phyloP scores from a whole-genome alignment of 2,888 invertebrate genomes.

The Standfussiana lucernea region DNA sequence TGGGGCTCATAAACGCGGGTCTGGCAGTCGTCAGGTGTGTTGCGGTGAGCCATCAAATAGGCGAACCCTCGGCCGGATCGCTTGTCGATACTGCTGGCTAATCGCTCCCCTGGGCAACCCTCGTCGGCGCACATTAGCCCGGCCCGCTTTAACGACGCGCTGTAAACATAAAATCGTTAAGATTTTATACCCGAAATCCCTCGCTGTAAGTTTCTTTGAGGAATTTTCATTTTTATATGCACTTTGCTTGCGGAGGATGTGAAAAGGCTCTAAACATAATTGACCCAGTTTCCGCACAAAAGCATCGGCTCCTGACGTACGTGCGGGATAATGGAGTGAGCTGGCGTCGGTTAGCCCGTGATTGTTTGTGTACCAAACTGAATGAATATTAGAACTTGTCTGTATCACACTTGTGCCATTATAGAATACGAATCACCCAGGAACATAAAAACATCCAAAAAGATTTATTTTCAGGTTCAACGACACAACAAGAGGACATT shows the following conservation, averaged over 20 bases:
- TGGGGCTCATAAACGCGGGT: constrained; percentile 61
- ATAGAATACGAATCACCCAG: neutral
- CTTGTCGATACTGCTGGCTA: constrained; percentile 69
- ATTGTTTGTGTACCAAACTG: constrained; percentile 22
- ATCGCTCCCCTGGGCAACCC: constrained; percentile 71
- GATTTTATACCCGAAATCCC: constrained; percentile 56
- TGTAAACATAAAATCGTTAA: constrained; percentile 64
- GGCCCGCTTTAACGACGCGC: constrained; percentile 65
- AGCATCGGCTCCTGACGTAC: constrained; percentile 41
- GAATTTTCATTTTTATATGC: constrained; percentile 51
- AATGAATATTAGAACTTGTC: constrained; percentile 27
- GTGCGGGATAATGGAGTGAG: constrained; percentile 32
- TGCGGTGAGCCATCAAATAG: constrained; percentile 63
- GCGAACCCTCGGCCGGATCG: constrained; percentile 54
- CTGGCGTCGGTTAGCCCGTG: constrained; percentile 13
- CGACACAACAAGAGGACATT: constrained; percentile 2
- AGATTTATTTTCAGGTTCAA: constrained; percentile 26
- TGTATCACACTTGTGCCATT: neutral
- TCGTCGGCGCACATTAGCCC: constrained; percentile 67
- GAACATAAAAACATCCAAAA: neutral
- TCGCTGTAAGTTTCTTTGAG: constrained; percentile 40
- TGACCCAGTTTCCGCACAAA: constrained; percentile 57
- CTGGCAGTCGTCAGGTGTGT: constrained; percentile 69
- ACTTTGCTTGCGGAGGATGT: constrained; percentile 38
- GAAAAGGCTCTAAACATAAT: constrained; percentile 53